Percentiles rank a stretch among this genome's conserved stretches.
Conservation (phyloP, 2,113 vertebrate species). For the Stigmatopora nigra region DNA sequence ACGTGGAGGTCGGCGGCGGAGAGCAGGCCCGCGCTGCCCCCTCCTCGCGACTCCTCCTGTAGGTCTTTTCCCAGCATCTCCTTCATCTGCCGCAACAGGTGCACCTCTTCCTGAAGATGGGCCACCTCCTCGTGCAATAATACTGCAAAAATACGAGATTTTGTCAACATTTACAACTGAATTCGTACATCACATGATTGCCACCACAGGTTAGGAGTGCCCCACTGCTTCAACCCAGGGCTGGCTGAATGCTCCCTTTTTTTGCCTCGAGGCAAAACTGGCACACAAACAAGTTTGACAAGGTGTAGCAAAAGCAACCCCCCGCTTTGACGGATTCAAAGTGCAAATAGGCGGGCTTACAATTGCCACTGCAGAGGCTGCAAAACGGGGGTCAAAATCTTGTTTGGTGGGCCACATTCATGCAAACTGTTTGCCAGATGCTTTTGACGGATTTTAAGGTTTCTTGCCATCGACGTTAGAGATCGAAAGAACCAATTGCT, state of each 20-base stretch:
- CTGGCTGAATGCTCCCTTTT: slow-evolving; percentile 4
- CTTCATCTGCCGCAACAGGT: slow-evolving; percentile 95
- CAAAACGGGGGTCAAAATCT: neutral
- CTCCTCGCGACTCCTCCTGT: slow-evolving; percentile 79
- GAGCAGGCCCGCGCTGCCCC: slow-evolving; percentile 76
- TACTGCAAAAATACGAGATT: slow-evolving; percentile 53
- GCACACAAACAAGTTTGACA: slow-evolving; percentile 24
- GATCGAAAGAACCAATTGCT: too few species aligned
- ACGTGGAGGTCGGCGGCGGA: slow-evolving; percentile 88
- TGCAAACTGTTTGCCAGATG: too few species aligned
- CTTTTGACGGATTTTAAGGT: too few species aligned
- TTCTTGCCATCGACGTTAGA: too few species aligned
- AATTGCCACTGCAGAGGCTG: neutral
- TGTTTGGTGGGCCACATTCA: too few species aligned
- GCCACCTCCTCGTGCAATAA: slow-evolving; percentile 88
- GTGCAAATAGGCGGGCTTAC: neutral
- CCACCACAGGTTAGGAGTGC: neutral
- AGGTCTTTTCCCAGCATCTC: slow-evolving; percentile 91
- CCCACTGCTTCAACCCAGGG: neutral
- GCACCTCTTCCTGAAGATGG: slow-evolving; percentile 93
- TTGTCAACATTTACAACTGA: neutral
- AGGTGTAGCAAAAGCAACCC: neutral
- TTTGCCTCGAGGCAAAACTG: slow-evolving; percentile 29
- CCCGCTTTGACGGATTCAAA: neutral
- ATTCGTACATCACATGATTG: neutral